phyloP scores from a whole-genome alignment of 2,888 invertebrate genomes.

The Heliconius ismenius region DNA sequence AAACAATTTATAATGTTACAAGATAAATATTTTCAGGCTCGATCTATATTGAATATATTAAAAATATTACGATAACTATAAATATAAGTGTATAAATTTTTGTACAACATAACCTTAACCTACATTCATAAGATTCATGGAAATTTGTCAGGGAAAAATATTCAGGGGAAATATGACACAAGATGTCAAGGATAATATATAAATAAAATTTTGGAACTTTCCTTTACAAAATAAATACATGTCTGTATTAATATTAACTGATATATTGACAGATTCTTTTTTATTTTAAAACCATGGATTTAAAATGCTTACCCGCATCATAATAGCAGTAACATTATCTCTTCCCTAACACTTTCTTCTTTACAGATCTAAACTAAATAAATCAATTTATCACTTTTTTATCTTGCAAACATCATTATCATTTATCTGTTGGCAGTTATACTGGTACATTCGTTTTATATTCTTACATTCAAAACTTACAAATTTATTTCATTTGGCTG shows the following conservation, averaged over 20 bases:
- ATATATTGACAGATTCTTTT: neutral
- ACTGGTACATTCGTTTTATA: conserved; percentile 1
- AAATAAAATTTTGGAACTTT: neutral
- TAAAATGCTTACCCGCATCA: neutral
- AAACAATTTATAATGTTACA: neutral
- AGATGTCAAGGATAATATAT: conserved; percentile 2
- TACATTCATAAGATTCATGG: conserved; percentile 30
- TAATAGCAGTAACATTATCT: neutral
- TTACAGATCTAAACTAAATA: conserved; percentile 10
- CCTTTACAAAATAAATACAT: neutral
- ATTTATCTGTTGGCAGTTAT: conserved; percentile 19
- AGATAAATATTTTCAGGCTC: neutral
- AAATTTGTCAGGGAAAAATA: neutral
- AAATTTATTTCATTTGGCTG: neutral
- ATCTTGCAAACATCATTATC: conserved; percentile 10
- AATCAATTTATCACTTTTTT: conserved; percentile 16
- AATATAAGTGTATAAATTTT: conserved; percentile 18
- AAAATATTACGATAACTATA: conserved; percentile 9
- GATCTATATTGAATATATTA: conserved; percentile 6
- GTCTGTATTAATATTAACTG: neutral
- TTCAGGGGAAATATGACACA: neutral
- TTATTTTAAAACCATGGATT: neutral
- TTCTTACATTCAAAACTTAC: conserved; percentile 10
- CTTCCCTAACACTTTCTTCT: neutral
- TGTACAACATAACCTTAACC: conserved; percentile 29